These are phyloP conservation scores for Xestia sexstrigata DNA, from an alignment of 2,888 invertebrate genomes.

Conservation along the genomic window DNA sequence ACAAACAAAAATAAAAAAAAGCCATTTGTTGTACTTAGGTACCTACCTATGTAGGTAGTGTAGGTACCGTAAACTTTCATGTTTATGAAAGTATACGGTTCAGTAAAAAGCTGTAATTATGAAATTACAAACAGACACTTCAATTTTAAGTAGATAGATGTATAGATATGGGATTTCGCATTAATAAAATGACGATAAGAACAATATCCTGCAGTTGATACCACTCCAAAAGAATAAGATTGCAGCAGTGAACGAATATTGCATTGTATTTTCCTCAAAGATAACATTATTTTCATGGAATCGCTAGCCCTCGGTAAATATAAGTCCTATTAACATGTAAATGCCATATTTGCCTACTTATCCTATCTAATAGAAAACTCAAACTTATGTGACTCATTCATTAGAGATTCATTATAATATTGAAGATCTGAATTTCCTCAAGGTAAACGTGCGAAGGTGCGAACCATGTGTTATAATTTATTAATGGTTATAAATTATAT, in stretches of 20 bases:
- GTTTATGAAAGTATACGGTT: too few relatives aligned
- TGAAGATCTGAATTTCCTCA: background rate
- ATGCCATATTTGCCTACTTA: background rate
- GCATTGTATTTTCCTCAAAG: slow-evolving; percentile 7
- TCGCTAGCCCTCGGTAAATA: background rate
- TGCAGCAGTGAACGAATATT: background rate
- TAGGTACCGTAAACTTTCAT: too few relatives aligned
- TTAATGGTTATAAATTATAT: too few relatives aligned
- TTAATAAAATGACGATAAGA: background rate
- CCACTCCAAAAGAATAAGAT: background rate
- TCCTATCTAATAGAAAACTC: background rate
- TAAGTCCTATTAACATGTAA: background rate
- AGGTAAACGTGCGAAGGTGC: background rate
- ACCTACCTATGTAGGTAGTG: too few relatives aligned
- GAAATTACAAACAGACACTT: background rate
- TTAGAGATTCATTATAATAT: background rate
- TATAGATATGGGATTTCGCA: background rate
- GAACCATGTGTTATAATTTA: background rate
- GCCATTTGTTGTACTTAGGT: too few relatives aligned
- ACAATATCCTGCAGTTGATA: background rate
- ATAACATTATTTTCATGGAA: slow-evolving; percentile 2
- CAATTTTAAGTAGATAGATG: background rate
- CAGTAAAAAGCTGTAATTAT: too few relatives aligned
- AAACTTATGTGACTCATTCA: background rate
- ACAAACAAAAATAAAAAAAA: background rate